Base-by-base conservation (phyloP, 2,888 invertebrate species). In the Colostygia pectinataria region DNA sequence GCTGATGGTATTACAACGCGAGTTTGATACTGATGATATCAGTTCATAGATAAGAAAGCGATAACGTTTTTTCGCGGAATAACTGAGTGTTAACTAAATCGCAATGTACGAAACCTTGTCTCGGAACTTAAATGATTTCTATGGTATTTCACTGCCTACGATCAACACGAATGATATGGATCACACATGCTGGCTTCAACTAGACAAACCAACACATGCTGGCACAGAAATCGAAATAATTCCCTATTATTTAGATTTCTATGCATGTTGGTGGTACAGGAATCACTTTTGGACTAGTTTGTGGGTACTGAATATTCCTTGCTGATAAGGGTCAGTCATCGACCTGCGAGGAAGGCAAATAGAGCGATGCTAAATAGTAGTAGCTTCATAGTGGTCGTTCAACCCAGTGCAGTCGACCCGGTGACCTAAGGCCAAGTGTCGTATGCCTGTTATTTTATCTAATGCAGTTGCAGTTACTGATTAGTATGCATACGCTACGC, bases 381-480 rank as follows among this genome's bases (percentile, higher is more conserved):
- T 55, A 42, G 57, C 61, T 57, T 56, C 59, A 62, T 44, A 57
- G 41, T 41, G 81, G 71, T 68, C 77, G 57, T 77, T 82, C 70
- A 81, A 71, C 82, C 57, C 71, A 57, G 40, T 68, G 71, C 75
- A 70, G 65, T 56, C 65, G 74, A 66, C 77, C 77, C 53, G 67
- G 43, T 71, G 76, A 77, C 76, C 80, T 73, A 63, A 59, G 63
- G 55, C 54, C 63, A 63, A 53, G 56, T 53, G 53, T 37, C 50
- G 53, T 57, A 59, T 69, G 60, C 63, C 56, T 51, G 50, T 33
- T 43, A 46, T 50, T 44, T 48, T 63, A 57, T 68, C 68, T 63
- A 61, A 63, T 61, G 63, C 58, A 53, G 20, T 34, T 34, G n/a
- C n/a, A n/a, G n/a, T n/a, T n/a, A n/a, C n/a, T n/a, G n/a, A 42